Base-by-base conservation (phyloP, 2,797 vertebrate genomes). In the Rhinichthys osculus region DNA sequence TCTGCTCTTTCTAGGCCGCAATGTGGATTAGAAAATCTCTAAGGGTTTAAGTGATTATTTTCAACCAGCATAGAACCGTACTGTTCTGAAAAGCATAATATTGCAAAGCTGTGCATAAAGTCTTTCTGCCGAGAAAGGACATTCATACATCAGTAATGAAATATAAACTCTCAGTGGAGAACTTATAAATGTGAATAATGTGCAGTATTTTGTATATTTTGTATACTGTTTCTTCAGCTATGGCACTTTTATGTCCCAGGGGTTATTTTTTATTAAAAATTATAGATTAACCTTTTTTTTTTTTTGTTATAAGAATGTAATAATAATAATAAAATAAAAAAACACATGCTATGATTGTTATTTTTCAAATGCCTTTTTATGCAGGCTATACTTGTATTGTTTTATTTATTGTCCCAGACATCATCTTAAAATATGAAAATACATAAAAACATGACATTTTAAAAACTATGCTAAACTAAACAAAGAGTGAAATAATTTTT, bases 31-130 rank as follows among this genome's bases (percentile, higher is more conserved):
- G 57, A 44, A 83, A 87, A 70, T 69, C 86, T 91, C 88, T 74
- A 23, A 86, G 87, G 90, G 54, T 72, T 90, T 82, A 81, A 81
- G 62, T 77, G 54, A 77, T 84, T 85, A 86, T 67, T 86, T 90
- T 82, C 52, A 82, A 71, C 64, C 78, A 80, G 44, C 42, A 40
- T 23, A 81, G 50, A 78, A 78, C 78, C 16, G 14, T 30, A 69
- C 10, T 78, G 16, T 69, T 84, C 73, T 54, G 16, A 54, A 69
- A 17, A 42, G 38, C 35, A 30, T 33, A 78, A 69, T 40, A 67
- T 33, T 69, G 17, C 47, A 84, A 57, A 67, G 44, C 44, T 17
- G 9, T 76, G 57, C 5, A 10, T 52, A 62, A 76, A 67, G 40
- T 67, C 14, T 76, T 78, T 78, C 57, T 64, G 14, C 71, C 66